Base-by-base conservation (phyloP, 2,888 invertebrate species). In the Sycophila texana region DNA sequence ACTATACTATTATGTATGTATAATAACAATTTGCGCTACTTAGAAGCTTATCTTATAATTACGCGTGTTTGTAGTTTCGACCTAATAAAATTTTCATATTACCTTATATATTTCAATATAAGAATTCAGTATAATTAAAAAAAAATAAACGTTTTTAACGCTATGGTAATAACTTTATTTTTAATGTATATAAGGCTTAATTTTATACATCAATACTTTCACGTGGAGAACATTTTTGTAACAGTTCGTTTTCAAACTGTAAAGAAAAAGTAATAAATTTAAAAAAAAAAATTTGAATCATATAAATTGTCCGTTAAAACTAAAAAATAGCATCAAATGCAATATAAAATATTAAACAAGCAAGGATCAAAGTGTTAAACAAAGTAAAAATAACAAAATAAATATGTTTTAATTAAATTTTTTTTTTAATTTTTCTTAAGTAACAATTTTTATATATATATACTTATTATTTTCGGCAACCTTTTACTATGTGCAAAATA, bases 381-480 rank as follows among this genome's bases (percentile, higher is more conserved):
- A n/a, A n/a, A 61, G 16, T n/a, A 18, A 73, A 66, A 74, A 49
- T 58, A 47, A 74, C 58, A 51, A 74, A 63, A 20, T 57, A 1
- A 72, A 53, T 61, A 61, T 51, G 61, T 51, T 53, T 61, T 18
- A 7, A 57, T 7, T 60, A 47, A 57, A 4, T 14, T 76, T 30
- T 12, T 14, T 76, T 30, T 26, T 58, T 30, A 30, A 61, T 61
- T 67, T 26, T 68, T 68, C 10, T 51, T 51, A 61, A 58, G 20
- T 70, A 70, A 70, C 20, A 13, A 55, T 47, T 10, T 47, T 47
- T n/a, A 57, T 70, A 4, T 70, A 70, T 58, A 20, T 66, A 66
- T 57, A 74, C 30, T 18, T 74, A 39, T 53, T 49, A 12, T 18
- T n/a, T 57, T 16, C 39, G 49, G 66, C 39, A 30, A 57, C 51